phyloP scores from a whole-genome alignment of 1,140 invertebrate species.

The Drosophila dunni region DNA sequence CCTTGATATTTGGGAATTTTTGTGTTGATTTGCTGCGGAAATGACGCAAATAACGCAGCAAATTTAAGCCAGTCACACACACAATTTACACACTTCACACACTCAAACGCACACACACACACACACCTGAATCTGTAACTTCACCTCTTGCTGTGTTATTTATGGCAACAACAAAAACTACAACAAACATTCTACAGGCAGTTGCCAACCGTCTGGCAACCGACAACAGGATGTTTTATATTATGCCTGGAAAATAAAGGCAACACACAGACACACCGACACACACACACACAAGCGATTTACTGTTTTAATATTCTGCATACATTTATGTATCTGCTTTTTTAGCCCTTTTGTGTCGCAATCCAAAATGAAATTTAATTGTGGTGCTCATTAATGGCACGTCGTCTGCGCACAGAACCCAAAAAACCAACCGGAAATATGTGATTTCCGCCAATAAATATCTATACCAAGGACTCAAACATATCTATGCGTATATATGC shows the following conservation, averaged over 20 bases:
- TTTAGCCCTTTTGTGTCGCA: slow-evolving; percentile 57
- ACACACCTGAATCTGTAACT: no score
- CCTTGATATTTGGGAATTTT: slow-evolving; percentile 58
- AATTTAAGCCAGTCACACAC: slow-evolving; percentile 76
- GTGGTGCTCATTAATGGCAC: slow-evolving; percentile 75
- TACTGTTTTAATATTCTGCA: slow-evolving; percentile 64
- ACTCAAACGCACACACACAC: slow-evolving; percentile 37
- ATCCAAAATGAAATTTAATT: slow-evolving; percentile 76
- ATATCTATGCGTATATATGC: slow-evolving; percentile 3
- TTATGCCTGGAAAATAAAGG: slow-evolving; percentile 68
- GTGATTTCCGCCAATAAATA: slow-evolving; percentile 80
- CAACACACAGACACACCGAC: slow-evolving; percentile 29
- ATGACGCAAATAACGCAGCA: slow-evolving; percentile 81
- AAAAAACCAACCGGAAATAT: slow-evolving; percentile 64
- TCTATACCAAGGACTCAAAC: slow-evolving; percentile 46
- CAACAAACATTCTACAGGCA: slow-evolving; percentile 43
- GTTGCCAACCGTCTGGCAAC: slow-evolving; percentile 31
- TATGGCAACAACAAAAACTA: slow-evolving; percentile 44
- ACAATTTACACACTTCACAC: slow-evolving; percentile 52
- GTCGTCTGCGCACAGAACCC: slow-evolving; percentile 39
- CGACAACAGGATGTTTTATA: slow-evolving; percentile 80
- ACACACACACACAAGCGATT: slow-evolving; percentile 39
- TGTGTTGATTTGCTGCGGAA: slow-evolving; percentile 75
- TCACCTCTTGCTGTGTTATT: slow-evolving; percentile 63
- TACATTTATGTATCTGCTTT: slow-evolving; percentile 42